These are phyloP conservation scores for Tonatia bakeri DNA, from an alignment of 2,113 vertebrate genomes.

Conservation along the genomic window DNA sequence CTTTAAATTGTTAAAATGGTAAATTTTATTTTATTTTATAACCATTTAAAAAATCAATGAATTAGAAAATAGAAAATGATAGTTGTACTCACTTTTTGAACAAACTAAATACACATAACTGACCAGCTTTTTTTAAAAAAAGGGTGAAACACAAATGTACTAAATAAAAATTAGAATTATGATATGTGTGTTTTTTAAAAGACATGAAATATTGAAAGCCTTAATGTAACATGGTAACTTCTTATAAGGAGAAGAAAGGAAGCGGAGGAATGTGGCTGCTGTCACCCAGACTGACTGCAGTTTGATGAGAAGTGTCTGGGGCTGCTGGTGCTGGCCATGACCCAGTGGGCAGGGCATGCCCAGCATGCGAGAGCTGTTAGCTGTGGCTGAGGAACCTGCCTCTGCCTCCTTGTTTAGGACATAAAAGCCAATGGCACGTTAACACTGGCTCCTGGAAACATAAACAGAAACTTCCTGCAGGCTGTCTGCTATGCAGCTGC, in stretches of 20 bases:
- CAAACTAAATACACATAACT: not conserved
- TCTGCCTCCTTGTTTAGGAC: conserved; percentile 26
- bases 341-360: not conserved
- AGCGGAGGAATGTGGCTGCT: rapidly evolving
- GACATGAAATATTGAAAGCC: not conserved
- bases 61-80: not conserved
- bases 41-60: not conserved
- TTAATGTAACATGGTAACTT: not conserved
- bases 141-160: not conserved
- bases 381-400: not conserved
- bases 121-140: not conserved
- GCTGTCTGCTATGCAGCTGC: not conserved
- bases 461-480: not conserved
- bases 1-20: not conserved
- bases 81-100: not conserved
- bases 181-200: not conserved
- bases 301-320: not conserved
- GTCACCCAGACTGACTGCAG: rapidly evolving
- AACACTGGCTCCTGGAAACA: not conserved
- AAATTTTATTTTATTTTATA: not conserved
- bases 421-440: not conserved
- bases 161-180: conserved; percentile 8
- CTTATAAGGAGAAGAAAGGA: not conserved
- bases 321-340: not conserved
- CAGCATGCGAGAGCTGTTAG: not conserved